These are phyloP conservation scores for Hololepta plana DNA, from an alignment of 2,888 invertebrate genomes.

Conservation along the genomic window DNA sequence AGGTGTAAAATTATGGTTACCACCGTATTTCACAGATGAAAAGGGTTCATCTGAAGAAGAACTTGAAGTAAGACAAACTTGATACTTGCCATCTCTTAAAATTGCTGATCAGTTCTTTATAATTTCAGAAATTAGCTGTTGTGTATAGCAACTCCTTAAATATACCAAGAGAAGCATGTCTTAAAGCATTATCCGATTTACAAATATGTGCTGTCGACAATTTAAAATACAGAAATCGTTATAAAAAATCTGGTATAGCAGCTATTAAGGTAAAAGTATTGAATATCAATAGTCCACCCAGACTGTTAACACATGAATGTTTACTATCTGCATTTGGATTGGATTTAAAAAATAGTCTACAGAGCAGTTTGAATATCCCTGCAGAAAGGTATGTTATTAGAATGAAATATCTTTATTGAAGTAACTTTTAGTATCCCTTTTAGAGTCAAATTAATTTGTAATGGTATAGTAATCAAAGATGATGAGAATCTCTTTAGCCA, in stretches of 20 bases:
- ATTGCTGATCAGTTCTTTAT: constrained; percentile 3
- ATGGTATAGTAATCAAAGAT: constrained; percentile 43
- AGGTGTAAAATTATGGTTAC: constrained; percentile 56
- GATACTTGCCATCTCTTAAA: neutral
- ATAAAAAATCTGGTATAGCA: constrained; percentile 51
- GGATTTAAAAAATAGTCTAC: constrained; percentile 36
- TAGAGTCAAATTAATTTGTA: constrained; percentile 49
- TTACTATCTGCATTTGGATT: constrained; percentile 32
- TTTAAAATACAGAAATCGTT: constrained; percentile 48
- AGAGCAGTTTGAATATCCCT: constrained; percentile 27
- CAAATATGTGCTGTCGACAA: constrained; percentile 54
- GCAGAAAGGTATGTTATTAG: constrained; percentile 27
- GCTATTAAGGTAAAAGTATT: constrained; percentile 51
- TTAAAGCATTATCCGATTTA: constrained; percentile 38
- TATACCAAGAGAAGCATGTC: constrained; percentile 28
- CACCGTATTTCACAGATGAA: constrained; percentile 42
- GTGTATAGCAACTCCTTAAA: constrained; percentile 37
- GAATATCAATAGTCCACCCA: constrained; percentile 31
- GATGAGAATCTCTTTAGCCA: constrained; percentile 33
- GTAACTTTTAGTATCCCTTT: constrained; percentile 9
- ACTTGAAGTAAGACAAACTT: constrained; percentile 27
- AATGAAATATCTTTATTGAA: constrained; percentile 5
- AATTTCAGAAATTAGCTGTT: constrained; percentile 39
- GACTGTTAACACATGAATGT: constrained; percentile 34
- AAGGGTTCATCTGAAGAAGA: constrained; percentile 28